phyloP scores from a whole-genome alignment of 2,113 vertebrate species.

The human region DNA sequence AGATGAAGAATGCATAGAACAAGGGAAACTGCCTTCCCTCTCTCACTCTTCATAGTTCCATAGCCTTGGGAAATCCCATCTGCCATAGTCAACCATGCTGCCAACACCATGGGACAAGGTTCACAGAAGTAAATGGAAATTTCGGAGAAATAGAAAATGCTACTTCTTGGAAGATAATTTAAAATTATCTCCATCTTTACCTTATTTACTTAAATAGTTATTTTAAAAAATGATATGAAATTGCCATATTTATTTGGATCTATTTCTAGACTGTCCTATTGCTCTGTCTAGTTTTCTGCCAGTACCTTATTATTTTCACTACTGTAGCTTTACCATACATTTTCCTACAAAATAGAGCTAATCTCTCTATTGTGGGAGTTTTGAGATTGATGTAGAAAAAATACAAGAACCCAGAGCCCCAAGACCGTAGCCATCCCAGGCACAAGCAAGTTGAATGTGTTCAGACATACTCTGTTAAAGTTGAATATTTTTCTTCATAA shows the following conservation, averaged over 20 bases:
- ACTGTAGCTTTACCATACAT: background rate
- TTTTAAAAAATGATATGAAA: background rate
- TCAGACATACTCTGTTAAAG: background rate
- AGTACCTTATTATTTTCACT: background rate
- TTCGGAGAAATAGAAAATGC: background rate
- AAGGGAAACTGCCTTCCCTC: background rate
- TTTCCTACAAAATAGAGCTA: background rate
- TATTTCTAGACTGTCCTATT: background rate
- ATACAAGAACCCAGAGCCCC: background rate
- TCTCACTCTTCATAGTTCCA: background rate
- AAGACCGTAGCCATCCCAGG: background rate
- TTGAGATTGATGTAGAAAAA: background rate
- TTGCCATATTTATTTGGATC: background rate
- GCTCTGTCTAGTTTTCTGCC: background rate
- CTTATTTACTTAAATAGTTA: background rate
- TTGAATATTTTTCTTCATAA: background rate
- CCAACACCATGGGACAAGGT: background rate
- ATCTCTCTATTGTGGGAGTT: background rate
- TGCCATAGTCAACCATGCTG: background rate
- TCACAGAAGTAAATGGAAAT: background rate
- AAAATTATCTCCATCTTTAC: background rate
- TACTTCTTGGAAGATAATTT: background rate
- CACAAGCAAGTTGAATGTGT: background rate
- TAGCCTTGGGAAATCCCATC: background rate
- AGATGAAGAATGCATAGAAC: no score